Evolutionary conservation across 1,140 invertebrate genomes (phyloP), one percentile per base, ranked within the genome.

Genomic region (Drosophila insularis): DNA sequence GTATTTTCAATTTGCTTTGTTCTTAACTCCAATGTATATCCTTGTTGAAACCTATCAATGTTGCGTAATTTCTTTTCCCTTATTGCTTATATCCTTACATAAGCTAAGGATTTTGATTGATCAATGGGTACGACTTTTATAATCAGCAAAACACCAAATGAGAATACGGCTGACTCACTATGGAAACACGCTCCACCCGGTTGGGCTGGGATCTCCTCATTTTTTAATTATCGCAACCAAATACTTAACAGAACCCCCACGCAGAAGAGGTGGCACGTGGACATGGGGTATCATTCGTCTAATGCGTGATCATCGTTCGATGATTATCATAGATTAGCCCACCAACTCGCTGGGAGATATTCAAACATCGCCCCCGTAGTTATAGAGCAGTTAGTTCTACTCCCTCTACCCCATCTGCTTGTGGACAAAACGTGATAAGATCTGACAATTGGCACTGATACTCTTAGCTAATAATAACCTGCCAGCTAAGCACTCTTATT

Each of bases 391-490:
- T 11, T 35, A 27, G 32, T 55, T 23, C 8, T 21, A 35, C 13
- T 43, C 7, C 13, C 43, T 23, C 23, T 40, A 32, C 27, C 43
- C n/a, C 64, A 53, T 53, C 40, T 70, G 32, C 19, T 17, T 43
- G 23, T 53, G 19, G 21, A 73, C 74, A 65, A 70, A 81, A 84
- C 69, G 81, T 84, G 81, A 84, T 84, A 85, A 84, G 81, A 70
- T 21, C 37, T 40, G 17, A 50, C 17, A 50, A 50, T 50, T 64
- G 5, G 61, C 39, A 31, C 40, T 50, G 21, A 17, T 84, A 80
- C 80, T 72, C 73, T 85, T 80, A 65, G 68, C 63, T 66, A 70
- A 68, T 69, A 50, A 62, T 70, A 79, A 85, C 69, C 73, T 74
- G 63, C 70, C 68, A 66, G 8, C 40, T 58, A 37, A 50, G 56